These are phyloP conservation scores for Antheraea mylitta DNA, from an alignment of 1,140 invertebrate species.

Conservation along the genomic window DNA sequence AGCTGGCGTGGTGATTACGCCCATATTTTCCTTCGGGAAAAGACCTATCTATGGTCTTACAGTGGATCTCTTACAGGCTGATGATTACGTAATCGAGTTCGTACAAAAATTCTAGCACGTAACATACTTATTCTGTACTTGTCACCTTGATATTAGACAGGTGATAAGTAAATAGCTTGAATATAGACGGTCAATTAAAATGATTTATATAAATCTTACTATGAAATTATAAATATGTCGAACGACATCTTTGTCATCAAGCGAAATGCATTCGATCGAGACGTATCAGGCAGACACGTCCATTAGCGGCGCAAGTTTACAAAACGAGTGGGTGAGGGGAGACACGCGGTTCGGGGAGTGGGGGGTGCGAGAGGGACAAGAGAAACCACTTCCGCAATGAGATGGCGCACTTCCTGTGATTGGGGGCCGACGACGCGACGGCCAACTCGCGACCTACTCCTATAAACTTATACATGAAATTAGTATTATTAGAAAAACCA, in stretches of 20 bases:
- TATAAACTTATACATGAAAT: conserved; percentile 51
- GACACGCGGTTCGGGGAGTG: no score
- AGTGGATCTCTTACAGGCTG: no score
- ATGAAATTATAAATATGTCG: neutral
- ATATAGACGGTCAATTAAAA: no score
- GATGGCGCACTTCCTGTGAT: conserved; percentile 80
- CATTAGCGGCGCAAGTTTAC: conserved; percentile 64
- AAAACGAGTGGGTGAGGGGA: conserved; percentile 37
- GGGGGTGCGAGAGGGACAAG: conserved; percentile 58
- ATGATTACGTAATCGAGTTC: no score
- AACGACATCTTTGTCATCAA: conserved; percentile 31
- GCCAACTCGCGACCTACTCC: conserved; percentile 30
- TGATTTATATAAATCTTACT: no score
- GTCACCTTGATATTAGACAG: no score
- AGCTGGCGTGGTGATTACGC: no score
- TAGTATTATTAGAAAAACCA: conserved; percentile 54
- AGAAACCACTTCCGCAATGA: conserved; percentile 79
- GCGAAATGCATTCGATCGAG: conserved; percentile 61
- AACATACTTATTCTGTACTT: no score
- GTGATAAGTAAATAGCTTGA: no score
- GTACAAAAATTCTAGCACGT: no score
- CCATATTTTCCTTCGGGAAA: no score
- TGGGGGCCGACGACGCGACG: conserved; percentile 50
- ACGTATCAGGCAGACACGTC: conserved; percentile 58
- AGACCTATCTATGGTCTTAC: no score